phyloP scores from a whole-genome alignment of 2,797 vertebrate species.

The Peromyscus eremicus region DNA sequence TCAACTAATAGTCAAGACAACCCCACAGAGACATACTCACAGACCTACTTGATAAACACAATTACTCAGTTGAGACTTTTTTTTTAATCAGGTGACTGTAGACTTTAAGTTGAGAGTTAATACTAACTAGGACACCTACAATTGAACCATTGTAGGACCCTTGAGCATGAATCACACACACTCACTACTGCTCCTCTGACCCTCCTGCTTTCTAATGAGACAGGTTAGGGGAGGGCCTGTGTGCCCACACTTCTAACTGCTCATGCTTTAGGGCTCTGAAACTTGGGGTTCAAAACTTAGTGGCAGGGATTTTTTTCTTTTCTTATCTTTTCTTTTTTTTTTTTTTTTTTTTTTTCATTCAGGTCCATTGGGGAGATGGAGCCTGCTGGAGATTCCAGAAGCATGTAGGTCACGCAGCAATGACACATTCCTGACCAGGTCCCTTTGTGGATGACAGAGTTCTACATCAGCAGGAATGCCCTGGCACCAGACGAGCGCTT shows the following conservation, averaged over 20 bases:
- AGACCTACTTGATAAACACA: neutral
- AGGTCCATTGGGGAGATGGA: conserved; percentile 79
- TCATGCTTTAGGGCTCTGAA: neutral
- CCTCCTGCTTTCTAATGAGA: neutral
- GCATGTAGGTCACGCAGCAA: conserved; percentile 65
- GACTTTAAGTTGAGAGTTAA: neutral
- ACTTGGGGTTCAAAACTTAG: conserved; percentile 45
- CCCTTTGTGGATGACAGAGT: conserved; percentile 84
- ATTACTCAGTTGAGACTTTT: neutral
- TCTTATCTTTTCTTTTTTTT: no score
- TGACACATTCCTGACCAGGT: conserved; percentile 71
- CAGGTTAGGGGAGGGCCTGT: neutral
- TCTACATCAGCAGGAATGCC: conserved; percentile 86
- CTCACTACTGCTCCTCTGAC: neutral
- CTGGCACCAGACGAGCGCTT: conserved; percentile 80
- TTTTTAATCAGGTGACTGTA: neutral
- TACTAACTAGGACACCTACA: neutral
- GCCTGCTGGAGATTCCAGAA: conserved; percentile 85
- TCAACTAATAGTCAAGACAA: neutral
- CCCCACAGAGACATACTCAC: neutral
- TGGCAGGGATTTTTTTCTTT: conserved; percentile 1
- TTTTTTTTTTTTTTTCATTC: conserved; percentile 30
- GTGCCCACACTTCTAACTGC: neutral
- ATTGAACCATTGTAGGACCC: neutral
- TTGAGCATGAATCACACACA: neutral